phyloP scores from a whole-genome alignment of 2,113 vertebrate species.

The Capra hircus region DNA sequence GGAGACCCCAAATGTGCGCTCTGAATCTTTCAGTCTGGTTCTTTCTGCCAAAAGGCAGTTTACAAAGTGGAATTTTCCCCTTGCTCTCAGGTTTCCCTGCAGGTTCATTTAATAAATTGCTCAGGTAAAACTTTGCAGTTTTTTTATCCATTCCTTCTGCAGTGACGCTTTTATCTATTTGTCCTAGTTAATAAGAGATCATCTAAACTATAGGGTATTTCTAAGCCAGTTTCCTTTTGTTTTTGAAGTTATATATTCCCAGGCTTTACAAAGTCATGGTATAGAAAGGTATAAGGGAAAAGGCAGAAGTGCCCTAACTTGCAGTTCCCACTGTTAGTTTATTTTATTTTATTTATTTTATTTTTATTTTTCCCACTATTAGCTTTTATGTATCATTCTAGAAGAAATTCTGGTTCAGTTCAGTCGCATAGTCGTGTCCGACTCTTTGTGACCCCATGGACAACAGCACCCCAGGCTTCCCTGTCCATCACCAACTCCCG shows the following conservation, averaged over 20 bases:
- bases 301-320: not conserved
- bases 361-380: not conserved
- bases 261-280: not conserved
- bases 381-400: not conserved
- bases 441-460: not conserved
- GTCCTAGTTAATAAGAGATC: not conserved
- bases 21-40: not conserved
- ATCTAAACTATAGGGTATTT: not conserved
- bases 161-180: not conserved
- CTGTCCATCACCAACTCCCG: not conserved
- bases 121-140: not conserved
- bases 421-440: fast-evolving
- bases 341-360: no score
- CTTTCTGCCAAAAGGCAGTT: not conserved
- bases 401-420: not conserved
- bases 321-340: not conserved
- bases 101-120: not conserved
- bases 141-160: not conserved
- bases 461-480: not conserved
- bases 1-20: fast-evolving
- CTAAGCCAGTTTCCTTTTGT: not conserved
- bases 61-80: not conserved
- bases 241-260: not conserved
- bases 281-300: not conserved
- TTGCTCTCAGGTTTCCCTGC: not conserved